A percentile compares a stretch with the other conserved stretches of the same genome.
Conservation (phyloP, 2,888 invertebrate genomes). For the Mesochorus sp. region DNA sequence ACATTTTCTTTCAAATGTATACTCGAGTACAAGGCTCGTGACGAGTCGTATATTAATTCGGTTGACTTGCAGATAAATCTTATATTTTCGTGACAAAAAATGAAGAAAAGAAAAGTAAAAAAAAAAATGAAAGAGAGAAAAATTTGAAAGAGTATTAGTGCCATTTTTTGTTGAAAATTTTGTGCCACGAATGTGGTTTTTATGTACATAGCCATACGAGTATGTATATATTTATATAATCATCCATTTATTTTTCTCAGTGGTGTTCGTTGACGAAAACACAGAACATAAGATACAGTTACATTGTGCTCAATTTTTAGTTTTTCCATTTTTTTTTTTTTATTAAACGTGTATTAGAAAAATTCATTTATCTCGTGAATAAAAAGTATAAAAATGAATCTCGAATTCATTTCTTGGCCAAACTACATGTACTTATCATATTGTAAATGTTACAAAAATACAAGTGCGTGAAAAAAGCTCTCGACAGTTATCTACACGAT, state of each 20-base stretch:
- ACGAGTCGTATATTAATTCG: neutral
- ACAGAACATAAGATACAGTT: constrained; percentile 17
- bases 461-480: constrained; percentile 21
- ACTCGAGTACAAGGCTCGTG: neutral
- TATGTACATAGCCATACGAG: constrained; percentile 9
- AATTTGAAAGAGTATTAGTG: constrained; percentile 32
- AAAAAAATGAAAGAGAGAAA: neutral
- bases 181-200: neutral
- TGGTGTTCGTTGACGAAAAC: constrained; percentile 24
- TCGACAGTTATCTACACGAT: neutral
- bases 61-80: neutral
- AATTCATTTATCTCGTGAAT: neutral
- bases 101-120: neutral
- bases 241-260: constrained; percentile 48
- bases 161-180: neutral
- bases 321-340: neutral
- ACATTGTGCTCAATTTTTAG: constrained; percentile 43
- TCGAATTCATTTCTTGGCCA: neutral
- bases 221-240: neutral
- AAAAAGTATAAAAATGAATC: neutral
- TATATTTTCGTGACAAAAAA: constrained; percentile 1
- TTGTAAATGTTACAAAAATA: constrained; percentile 50
- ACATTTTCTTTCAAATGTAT: too few species aligned
- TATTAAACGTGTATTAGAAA: constrained; percentile 16
- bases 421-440: neutral